A percentile compares a stretch with the other conserved stretches of the same genome.
Conservation (phyloP, 2,797 vertebrate genomes). For the Sorex maritimensis region DNA sequence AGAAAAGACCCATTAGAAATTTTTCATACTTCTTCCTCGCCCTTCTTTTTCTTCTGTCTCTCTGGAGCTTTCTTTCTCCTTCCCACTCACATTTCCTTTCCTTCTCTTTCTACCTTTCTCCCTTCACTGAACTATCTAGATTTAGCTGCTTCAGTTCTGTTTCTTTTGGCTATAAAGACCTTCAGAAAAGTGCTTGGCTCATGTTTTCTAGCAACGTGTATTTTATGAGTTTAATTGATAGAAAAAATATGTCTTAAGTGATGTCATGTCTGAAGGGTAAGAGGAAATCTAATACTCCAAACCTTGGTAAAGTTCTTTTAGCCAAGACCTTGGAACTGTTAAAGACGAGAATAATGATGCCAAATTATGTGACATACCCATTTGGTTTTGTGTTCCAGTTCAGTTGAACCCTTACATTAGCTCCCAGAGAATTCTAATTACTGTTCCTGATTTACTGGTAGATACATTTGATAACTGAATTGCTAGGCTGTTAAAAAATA, state of each 20-base stretch:
- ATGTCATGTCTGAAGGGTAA: slow-evolving; percentile 89
- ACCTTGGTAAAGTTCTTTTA: slow-evolving; percentile 75
- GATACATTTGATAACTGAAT: slow-evolving; percentile 59
- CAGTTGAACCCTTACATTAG: slow-evolving; percentile 31
- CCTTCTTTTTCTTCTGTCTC: neutral
- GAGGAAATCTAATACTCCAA: slow-evolving; percentile 84
- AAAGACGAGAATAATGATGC: slow-evolving; percentile 13
- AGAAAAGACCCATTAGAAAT: neutral
- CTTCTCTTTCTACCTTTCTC: neutral
- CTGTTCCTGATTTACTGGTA: slow-evolving; percentile 61
- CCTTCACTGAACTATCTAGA: slow-evolving; percentile 46
- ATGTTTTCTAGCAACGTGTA: slow-evolving; percentile 56
- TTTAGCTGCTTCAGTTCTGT: slow-evolving; percentile 64
- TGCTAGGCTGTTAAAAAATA: slow-evolving; percentile 18
- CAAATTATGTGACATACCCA: slow-evolving; percentile 28
- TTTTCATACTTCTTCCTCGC: neutral
- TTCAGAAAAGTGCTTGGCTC: slow-evolving; percentile 70
- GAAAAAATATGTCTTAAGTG: slow-evolving; percentile 85
- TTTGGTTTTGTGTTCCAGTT: slow-evolving; percentile 30
- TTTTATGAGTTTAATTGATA: slow-evolving; percentile 87
- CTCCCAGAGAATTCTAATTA: slow-evolving; percentile 50
- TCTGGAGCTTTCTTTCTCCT: no score
- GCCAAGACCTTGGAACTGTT: slow-evolving; percentile 68
- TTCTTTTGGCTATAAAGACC: slow-evolving; percentile 80
- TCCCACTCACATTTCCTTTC: neutral